Evolutionary conservation across 2,113 vertebrate genomes (phyloP), one percentile per base, ranked within the genome.

Genomic region (Sardina pilchardus): DNA sequence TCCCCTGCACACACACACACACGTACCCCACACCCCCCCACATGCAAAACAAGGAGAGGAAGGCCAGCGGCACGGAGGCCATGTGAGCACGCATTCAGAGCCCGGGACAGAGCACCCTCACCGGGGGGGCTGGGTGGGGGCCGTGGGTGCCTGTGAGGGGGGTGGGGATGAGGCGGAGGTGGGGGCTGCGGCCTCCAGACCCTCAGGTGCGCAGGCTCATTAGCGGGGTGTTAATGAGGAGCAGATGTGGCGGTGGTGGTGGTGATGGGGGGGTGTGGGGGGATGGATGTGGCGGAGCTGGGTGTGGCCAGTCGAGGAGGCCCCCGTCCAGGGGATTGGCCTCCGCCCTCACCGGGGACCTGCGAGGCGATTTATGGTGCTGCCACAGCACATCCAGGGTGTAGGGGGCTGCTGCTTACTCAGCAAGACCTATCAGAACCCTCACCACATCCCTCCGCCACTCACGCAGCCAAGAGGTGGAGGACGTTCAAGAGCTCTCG

Each of bases 151-250:
- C 10, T 56, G 30, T 36, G 50, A 36, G 26, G 42, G 4, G 30
- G 30, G 59, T 3, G 42, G 34, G 30, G 48, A 34, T 19, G 26
- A 44, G 19, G 30, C 8, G 6, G 30, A 30, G 44, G 67, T 8
- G 44, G 19, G 78, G 59, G 84, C 56, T 82, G 56, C 67, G 24
- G 39, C 67, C 83, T 78, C 81, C 82, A 56, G 83, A 86, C 87
- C 90, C 93, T 95, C 91, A 93, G 93, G 94, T 94, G 93, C 91
- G 91, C 86, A 63, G 39, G 90, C 92, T 94, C 92, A 94, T 95
- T 94, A 94, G 91, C 90, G 90, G 83, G 83, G 84, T 91, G 91
- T 93, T 95, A 95, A 95, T 94, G 92, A 93, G 91, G 87, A 93
- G 92, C 94, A 95, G 93, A 94, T 94, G 94, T 89, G 92, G 92